A percentile compares a stretch with the other conserved stretches of the same genome.
Evolutionary conservation across 2,888 invertebrate species (phyloP).

Genomic region (Panzeria rudis): DNA sequence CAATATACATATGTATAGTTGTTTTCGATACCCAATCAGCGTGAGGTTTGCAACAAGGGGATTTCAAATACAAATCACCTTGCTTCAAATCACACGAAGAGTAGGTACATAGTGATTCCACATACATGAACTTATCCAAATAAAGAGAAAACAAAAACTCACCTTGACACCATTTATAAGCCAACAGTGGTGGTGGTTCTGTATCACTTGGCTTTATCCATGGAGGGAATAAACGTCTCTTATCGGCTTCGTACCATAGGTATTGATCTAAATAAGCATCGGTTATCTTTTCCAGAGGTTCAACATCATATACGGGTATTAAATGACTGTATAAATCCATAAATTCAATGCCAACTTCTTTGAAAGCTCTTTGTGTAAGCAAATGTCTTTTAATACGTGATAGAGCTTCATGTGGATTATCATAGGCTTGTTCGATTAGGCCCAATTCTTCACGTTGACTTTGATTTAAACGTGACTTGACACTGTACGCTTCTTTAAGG

Average conservation of each 20-base stretch:
- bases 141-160: constrained; percentile 55
- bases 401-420: constrained; percentile 99
- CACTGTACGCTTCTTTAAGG: constrained; percentile 98
- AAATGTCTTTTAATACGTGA: constrained; percentile 99
- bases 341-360: constrained; percentile 99
- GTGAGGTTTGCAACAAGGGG: constrained; percentile 90
- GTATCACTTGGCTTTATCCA: constrained; percentile 99
- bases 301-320: constrained; percentile 99
- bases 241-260: constrained; percentile 99
- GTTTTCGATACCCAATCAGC: constrained; percentile 84
- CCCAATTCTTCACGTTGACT: constrained; percentile 99
- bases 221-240: constrained; percentile 96
- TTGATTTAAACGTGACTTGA: constrained; percentile 98
- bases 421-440: constrained; percentile 99
- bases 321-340: constrained; percentile 99
- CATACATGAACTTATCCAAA: not conserved
- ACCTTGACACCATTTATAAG: constrained; percentile 99
- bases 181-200: constrained; percentile 95
- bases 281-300: constrained; percentile 99
- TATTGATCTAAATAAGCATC: constrained; percentile 99
- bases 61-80: constrained; percentile 86
- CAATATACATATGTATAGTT: no score
- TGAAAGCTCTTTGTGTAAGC: constrained; percentile 98
- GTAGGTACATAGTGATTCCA: constrained; percentile 7
- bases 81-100: constrained; percentile 87